Base-by-base conservation (phyloP, 2,113 vertebrate species). In the Myxocyprinus asiaticus region DNA sequence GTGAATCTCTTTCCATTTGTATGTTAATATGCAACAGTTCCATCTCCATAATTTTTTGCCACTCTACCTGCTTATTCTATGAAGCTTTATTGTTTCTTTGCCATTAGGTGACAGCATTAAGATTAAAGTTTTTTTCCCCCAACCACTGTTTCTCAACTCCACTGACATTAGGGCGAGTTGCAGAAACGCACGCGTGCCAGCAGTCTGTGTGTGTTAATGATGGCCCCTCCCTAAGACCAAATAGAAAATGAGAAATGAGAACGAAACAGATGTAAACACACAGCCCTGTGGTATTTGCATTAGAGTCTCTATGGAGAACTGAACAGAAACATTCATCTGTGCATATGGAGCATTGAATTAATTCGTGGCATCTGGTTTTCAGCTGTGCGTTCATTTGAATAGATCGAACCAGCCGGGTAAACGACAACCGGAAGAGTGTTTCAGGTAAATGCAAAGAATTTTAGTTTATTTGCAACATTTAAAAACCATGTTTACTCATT, bases 81-180 rank as follows among this genome's bases (percentile, higher is more conserved):
- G 8, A 9, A 33, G 22, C 22, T 66, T 66, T 48, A 48, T 4
- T 48, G 47, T 8, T 6, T 5, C 15, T 65, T 0, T 9, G 61
- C 70, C 81, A 75, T 47, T 50, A 56, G 76, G 55, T 79, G 81
- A 67, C 81, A 56, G 48, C 66, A 69, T 15, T 64, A 58, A 22
- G 42, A 48, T 66, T 64, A 10, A 3, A 15, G 43, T 22, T 7
- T n/a, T 79, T 56, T 33, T 3, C 22, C 22, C 22, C 1, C 22
- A 33, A 1, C 1, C 22, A 33, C 22, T 33, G 22, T 33, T 33
- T 33, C 22, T 33, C 1, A 33, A 1, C 22, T 33, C 22, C 3
- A 33, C 22, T 33, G 22, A 33, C 22, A 33, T 33, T 33, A 33
- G 22, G 22, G 3, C 22, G 22, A 33, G 22, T 33, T 33, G 1